These are phyloP conservation scores for Heteromormyrus szaboi DNA, from an alignment of 2,797 vertebrate species.

Conservation along the genomic window DNA sequence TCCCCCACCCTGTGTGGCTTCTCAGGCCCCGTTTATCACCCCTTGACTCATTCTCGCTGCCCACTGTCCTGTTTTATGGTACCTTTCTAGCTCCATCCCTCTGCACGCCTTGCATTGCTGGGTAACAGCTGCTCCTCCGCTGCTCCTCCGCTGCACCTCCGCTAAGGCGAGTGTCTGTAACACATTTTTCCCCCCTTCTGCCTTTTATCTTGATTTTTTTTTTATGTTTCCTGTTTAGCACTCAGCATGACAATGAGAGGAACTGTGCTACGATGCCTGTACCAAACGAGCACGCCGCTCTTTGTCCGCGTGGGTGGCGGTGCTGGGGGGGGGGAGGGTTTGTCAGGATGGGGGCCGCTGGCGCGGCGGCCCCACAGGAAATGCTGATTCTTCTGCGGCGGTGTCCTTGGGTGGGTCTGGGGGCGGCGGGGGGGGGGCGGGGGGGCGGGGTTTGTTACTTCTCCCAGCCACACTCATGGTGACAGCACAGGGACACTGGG, in stretches of 20 bases:
- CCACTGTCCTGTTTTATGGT: not conserved
- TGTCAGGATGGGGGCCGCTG: conserved; percentile 1
- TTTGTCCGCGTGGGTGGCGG: not conserved
- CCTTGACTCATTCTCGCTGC: conserved; percentile 22
- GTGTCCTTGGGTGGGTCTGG: conserved; percentile 18
- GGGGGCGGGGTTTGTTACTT: conserved; percentile 28
- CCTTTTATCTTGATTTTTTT: conserved; percentile 11
- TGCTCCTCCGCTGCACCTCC: not conserved
- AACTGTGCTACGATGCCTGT: conserved; percentile 35
- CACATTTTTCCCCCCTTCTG: not conserved
- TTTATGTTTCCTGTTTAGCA: conserved; percentile 39
- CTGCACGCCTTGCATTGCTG: conserved; percentile 21
- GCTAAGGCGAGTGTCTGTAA: not conserved
- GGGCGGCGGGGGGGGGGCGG: not conserved
- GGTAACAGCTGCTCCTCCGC: not conserved
- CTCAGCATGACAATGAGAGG: conserved; percentile 38
- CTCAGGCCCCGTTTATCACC: not conserved
- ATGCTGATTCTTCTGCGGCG: conserved; percentile 40
- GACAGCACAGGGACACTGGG: not conserved
- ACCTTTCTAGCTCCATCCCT: not conserved
- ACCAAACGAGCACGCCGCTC: conserved; percentile 22
- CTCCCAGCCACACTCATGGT: not conserved
- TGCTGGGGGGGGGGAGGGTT: not conserved
- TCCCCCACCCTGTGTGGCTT: not conserved
- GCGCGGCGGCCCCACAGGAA: conserved; percentile 38